Conservation (phyloP, 2,888 invertebrate genomes). For the Nomada ferruginata region DNA sequence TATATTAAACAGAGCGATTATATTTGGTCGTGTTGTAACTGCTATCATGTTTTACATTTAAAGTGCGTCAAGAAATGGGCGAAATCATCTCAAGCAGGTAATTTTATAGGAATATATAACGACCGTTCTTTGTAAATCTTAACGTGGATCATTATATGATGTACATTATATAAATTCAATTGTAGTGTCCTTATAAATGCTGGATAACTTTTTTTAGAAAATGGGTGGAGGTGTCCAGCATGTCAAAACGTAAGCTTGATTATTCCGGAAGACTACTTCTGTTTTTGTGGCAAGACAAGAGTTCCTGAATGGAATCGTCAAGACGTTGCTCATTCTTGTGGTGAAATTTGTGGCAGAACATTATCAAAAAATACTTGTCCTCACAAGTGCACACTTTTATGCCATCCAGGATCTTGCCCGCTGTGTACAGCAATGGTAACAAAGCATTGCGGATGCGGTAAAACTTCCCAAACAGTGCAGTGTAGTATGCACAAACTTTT, state of each 20-base stretch:
- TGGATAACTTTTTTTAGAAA: slow-evolving; percentile 84
- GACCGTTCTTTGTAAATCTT: too few relatives aligned
- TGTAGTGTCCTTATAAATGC: too few relatives aligned
- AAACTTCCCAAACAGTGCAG: slow-evolving; percentile 88
- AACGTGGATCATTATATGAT: neutral
- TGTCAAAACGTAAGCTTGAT: slow-evolving; percentile 93
- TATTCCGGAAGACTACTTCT: slow-evolving; percentile 92
- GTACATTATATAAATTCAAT: neutral
- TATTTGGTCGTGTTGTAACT: slow-evolving; percentile 96
- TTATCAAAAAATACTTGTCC: slow-evolving; percentile 79
- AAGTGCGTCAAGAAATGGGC: slow-evolving; percentile 97
- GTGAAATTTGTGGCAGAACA: slow-evolving; percentile 91
- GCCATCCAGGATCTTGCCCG: slow-evolving; percentile 97
- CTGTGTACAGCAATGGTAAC: slow-evolving; percentile 92
- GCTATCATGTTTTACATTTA: slow-evolving; percentile 96
- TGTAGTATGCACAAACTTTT: slow-evolving; percentile 90
- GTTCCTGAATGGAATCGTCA: slow-evolving; percentile 91
- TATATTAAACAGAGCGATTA: slow-evolving; percentile 91
- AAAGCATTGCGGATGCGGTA: slow-evolving; percentile 92
- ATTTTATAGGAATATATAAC: neutral
- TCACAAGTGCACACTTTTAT: slow-evolving; percentile 88
- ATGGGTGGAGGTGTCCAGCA: slow-evolving; percentile 98
- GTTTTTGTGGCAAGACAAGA: slow-evolving; percentile 94
- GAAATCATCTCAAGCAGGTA: slow-evolving; percentile 87
- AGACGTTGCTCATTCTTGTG: slow-evolving; percentile 96